phyloP scores from a whole-genome alignment of 1,140 invertebrate genomes.

The Apis laboriosa region DNA sequence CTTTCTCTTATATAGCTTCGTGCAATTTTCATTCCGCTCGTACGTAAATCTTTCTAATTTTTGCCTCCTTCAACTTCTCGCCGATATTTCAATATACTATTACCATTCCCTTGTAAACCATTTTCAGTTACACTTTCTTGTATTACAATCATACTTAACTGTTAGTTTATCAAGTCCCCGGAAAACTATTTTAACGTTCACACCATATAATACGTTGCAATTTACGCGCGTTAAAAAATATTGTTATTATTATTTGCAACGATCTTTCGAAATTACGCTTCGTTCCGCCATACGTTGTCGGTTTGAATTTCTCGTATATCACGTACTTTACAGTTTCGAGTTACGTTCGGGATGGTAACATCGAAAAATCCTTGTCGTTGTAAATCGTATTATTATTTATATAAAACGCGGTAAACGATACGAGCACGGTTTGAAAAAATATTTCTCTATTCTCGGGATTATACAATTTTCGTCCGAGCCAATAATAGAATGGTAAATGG shows the following conservation, averaged over 20 bases:
- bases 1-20: not conserved
- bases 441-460: not conserved
- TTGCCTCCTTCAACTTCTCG: not conserved
- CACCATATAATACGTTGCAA: not conserved
- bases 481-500: slow-evolving; percentile 14
- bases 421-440: not conserved
- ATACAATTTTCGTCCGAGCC: not conserved
- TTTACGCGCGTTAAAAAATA: not conserved
- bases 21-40: not conserved
- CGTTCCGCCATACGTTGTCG: not conserved
- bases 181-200: not conserved
- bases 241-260: not conserved
- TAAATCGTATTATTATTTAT: not conserved
- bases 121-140: not conserved
- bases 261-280: not conserved
- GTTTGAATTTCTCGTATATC: not conserved
- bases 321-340: not conserved
- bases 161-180: not conserved
- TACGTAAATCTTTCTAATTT: not conserved
- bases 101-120: not conserved
- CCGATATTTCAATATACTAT: not conserved
- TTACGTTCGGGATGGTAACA: not conserved
- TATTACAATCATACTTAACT: not conserved
- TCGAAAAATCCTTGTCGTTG: not conserved
- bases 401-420: not conserved